Conservation (phyloP, 2,113 vertebrate species). For the Phyllopteryx taeniolatus region DNA sequence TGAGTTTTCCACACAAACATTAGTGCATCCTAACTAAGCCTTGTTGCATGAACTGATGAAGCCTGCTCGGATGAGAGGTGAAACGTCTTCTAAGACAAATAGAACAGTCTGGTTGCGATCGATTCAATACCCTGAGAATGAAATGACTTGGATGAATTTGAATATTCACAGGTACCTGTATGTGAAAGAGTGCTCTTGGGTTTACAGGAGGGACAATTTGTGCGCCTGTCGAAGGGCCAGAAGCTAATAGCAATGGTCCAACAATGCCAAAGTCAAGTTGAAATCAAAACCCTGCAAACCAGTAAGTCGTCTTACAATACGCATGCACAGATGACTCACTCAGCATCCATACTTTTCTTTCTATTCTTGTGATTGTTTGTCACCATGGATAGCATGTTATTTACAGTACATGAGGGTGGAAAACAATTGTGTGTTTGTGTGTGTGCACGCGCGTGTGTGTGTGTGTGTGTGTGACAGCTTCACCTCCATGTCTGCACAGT, state of each 20-base stretch:
- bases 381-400: not conserved
- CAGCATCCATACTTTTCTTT: not conserved
- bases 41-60: too few relatives aligned
- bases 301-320: constrained; percentile 3
- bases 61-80: too few relatives aligned
- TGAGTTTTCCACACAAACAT: too few relatives aligned
- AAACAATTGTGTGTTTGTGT: not conserved
- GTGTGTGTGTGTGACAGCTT: constrained; percentile 26
- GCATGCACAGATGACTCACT: not conserved
- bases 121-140: too few relatives aligned
- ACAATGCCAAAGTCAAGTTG: constrained; percentile 7
- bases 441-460: constrained; percentile 4
- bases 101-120: too few relatives aligned
- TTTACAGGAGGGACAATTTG: not conserved
- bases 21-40: too few relatives aligned
- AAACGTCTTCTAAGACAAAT: too few relatives aligned
- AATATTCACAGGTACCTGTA: not conserved
- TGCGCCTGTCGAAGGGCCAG: not conserved
- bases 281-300: constrained; percentile 11
- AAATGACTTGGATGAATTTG: not conserved
- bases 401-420: not conserved
- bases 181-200: not conserved
- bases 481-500: constrained; percentile 38
- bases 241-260: constrained; percentile 8
- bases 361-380: not conserved